phyloP scores from a whole-genome alignment of 1,140 invertebrate species.

The Chionoecetes opilio region DNA sequence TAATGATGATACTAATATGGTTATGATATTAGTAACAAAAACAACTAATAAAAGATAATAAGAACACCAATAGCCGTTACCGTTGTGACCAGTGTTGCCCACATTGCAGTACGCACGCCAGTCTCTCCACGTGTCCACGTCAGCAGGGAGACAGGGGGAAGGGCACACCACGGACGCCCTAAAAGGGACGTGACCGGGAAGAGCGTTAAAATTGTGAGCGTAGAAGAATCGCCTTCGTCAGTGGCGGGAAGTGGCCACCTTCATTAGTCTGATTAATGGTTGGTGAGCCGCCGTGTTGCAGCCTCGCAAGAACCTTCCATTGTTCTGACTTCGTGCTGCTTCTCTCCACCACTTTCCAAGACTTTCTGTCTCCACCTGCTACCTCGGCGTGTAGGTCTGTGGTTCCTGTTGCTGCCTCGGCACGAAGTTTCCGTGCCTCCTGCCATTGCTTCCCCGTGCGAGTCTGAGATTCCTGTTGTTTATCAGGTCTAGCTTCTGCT shows the following conservation, averaged over 20 bases:
- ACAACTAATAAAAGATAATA: too few relatives aligned
- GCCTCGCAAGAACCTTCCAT: slow-evolving; percentile 65
- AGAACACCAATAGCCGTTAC: too few relatives aligned
- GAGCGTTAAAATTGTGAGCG: slow-evolving; percentile 63
- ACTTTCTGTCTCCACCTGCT: not conserved
- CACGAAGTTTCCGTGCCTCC: too few relatives aligned
- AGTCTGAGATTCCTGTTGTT: too few relatives aligned
- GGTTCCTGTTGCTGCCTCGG: not conserved
- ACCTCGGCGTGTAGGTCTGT: not conserved
- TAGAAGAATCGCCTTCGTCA: slow-evolving; percentile 76
- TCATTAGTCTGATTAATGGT: slow-evolving; percentile 79
- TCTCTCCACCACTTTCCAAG: slow-evolving; percentile 6
- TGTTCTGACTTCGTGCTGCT: slow-evolving; percentile 51
- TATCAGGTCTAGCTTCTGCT: not conserved
- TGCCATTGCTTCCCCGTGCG: too few relatives aligned
- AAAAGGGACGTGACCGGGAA: slow-evolving; percentile 30
- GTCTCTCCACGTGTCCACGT: too few relatives aligned
- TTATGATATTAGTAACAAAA: too few relatives aligned
- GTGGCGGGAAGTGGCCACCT: slow-evolving; percentile 76
- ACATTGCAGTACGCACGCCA: too few relatives aligned
- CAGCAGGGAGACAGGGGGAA: not conserved
- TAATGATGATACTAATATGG: too few relatives aligned
- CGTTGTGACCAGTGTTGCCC: too few relatives aligned
- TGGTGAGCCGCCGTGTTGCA: slow-evolving; percentile 57
- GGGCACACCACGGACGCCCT: too few relatives aligned